phyloP scores from a whole-genome alignment of 2,797 vertebrate genomes.

The Arrhamphus sclerolepis region DNA sequence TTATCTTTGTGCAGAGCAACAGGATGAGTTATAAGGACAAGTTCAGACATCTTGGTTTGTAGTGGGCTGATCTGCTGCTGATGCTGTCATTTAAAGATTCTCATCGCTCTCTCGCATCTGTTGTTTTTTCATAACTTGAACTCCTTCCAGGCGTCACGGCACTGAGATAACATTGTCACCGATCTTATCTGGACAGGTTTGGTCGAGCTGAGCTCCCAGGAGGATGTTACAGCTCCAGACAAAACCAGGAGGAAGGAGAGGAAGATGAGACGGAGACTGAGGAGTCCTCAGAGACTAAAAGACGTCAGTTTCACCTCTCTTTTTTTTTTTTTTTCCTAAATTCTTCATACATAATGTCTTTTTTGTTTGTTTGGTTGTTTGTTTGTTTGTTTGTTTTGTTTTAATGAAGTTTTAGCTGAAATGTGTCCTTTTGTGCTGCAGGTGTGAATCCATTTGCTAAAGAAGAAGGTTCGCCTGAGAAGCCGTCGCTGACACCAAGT shows the following conservation, averaged over 20 bases:
- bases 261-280: conserved; percentile 67
- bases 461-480: conserved; percentile 71
- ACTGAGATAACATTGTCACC: not conserved
- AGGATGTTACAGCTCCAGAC: conserved; percentile 34
- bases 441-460: conserved; percentile 83
- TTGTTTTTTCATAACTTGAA: too few species aligned
- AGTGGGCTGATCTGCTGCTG: too few species aligned
- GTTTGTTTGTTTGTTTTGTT: too few species aligned
- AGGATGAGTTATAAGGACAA: too few species aligned
- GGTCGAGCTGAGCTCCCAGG: conserved; percentile 58
- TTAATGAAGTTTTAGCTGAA: not conserved
- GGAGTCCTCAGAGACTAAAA: conserved; percentile 68
- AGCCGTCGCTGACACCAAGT: conserved; percentile 77
- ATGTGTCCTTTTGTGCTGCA: conserved; percentile 31
- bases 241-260: conserved; percentile 63
- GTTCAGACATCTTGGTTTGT: too few species aligned
- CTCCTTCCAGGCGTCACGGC: too few species aligned
- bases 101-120: too few species aligned
- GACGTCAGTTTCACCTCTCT: conserved; percentile 70
- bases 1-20: too few species aligned
- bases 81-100: too few species aligned
- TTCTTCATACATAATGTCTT: not conserved
- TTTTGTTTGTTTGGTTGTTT: too few species aligned
- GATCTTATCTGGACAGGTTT: conserved; percentile 55
- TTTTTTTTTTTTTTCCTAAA: not conserved